Evolutionary conservation across 2,113 vertebrate species (phyloP).

Genomic region (Macquaria australasica): DNA sequence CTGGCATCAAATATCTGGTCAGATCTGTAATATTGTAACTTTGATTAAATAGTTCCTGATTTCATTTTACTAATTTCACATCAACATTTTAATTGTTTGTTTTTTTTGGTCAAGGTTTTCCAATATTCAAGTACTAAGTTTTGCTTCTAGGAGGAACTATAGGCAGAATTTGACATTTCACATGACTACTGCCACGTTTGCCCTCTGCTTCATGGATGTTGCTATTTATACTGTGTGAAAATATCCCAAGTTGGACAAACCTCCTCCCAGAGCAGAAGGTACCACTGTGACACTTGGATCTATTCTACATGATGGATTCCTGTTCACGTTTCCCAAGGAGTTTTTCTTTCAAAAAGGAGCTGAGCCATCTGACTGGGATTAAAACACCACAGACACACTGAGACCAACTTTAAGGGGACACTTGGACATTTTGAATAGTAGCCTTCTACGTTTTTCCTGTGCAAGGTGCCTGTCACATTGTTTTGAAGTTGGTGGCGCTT

Average conservation of each 20-base stretch:
- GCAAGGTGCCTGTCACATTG: conserved; percentile 4
- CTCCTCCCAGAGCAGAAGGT: background rate
- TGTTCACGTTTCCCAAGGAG: background rate
- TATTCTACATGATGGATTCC: background rate
- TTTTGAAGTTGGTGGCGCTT: background rate
- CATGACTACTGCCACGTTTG: background rate
- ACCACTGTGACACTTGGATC: background rate
- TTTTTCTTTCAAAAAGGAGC: conserved; percentile 6
- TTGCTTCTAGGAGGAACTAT: background rate
- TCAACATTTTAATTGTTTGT: background rate
- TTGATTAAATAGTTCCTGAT: background rate
- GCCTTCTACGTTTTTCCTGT: background rate
- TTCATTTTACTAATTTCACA: background rate
- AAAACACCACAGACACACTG: conserved; percentile 56
- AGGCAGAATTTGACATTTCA: conserved; percentile 12
- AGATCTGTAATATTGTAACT: background rate
- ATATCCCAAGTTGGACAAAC: background rate
- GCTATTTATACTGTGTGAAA: background rate
- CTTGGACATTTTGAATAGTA: conserved; percentile 14
- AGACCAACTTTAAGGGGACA: background rate
- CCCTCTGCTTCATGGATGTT: background rate
- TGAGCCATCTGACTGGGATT: conserved; percentile 44
- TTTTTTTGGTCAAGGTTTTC: background rate
- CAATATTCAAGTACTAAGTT: background rate
- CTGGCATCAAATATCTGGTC: background rate